Percentiles rank a stretch among this genome's conserved stretches.
Evolutionary conservation across 1,140 invertebrate species (phyloP).

Genomic region (Apis cerana): DNA sequence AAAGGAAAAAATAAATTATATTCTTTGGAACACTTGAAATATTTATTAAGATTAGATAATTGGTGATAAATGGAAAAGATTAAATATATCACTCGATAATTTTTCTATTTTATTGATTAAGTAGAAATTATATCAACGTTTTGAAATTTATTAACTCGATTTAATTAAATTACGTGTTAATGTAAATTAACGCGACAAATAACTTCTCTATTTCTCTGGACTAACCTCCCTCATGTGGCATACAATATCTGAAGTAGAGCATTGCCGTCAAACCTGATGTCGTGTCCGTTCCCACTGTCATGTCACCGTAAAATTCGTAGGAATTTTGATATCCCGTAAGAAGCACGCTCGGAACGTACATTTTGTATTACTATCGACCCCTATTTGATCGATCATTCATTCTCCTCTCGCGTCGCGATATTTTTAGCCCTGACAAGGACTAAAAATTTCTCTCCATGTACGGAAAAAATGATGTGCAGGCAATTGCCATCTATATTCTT

Average conservation of each 20-base stretch:
- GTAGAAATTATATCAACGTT: no score
- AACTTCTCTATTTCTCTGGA: no score
- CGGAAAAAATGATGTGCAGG: slow-evolving; percentile 2
- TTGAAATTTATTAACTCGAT: no score
- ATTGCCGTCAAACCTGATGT: slow-evolving; percentile 18
- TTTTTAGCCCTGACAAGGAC: no score
- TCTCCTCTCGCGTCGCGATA: neutral
- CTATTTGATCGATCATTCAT: neutral
- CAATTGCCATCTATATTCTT: neutral
- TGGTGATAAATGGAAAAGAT: no score
- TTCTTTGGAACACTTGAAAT: no score
- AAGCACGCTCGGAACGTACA: slow-evolving; percentile 45
- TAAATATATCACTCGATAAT: no score
- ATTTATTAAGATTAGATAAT: no score
- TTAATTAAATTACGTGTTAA: no score
- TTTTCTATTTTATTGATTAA: no score
- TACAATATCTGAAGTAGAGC: slow-evolving; percentile 31
- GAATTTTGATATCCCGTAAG: slow-evolving; percentile 28
- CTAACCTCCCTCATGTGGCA: neutral
- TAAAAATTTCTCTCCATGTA: neutral
- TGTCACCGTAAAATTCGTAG: slow-evolving; percentile 40
- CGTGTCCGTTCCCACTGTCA: slow-evolving; percentile 22
- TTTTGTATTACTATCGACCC: neutral
- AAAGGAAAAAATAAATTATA: no score
- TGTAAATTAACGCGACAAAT: no score